Evolutionary conservation across 1,140 invertebrate species (phyloP).

Genomic region (Cotesia glomerata): DNA sequence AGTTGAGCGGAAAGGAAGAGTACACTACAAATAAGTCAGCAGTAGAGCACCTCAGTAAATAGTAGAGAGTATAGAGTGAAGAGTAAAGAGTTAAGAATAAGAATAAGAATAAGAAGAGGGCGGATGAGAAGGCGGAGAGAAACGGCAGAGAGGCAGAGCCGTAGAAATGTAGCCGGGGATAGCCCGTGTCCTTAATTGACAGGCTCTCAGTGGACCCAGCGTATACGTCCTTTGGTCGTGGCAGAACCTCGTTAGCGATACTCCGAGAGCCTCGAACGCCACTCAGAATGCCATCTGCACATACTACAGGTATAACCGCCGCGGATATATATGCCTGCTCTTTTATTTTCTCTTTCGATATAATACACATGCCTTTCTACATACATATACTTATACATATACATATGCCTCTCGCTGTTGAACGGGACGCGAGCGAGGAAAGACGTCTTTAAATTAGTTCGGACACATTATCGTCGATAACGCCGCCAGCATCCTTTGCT

Average conservation of each 20-base stretch:
- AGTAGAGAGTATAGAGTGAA: too few relatives aligned
- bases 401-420: not conserved
- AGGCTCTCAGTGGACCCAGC: slow-evolving; percentile 50
- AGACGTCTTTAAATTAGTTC: slow-evolving; percentile 61
- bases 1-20: too few relatives aligned
- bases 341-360: not conserved
- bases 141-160: slow-evolving; percentile 15
- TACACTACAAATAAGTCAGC: too few relatives aligned
- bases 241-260: slow-evolving; percentile 61
- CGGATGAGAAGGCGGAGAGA: slow-evolving; percentile 21
- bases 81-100: slow-evolving; percentile 35
- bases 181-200: slow-evolving; percentile 63
- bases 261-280: slow-evolving; percentile 43
- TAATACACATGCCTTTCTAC: not conserved
- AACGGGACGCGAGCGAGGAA: slow-evolving; percentile 36
- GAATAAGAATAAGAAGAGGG: slow-evolving; percentile 32
- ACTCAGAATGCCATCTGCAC: slow-evolving; percentile 58
- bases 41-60: too few relatives aligned
- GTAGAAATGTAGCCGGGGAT: slow-evolving; percentile 59
- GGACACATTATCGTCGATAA: slow-evolving; percentile 61
- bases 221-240: slow-evolving; percentile 52
- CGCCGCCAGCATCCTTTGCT: slow-evolving; percentile 38
- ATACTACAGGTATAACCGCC: slow-evolving; percentile 35
- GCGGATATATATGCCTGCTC: not conserved
- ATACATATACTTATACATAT: too few relatives aligned